Conservation (phyloP, 2,797 vertebrate species). For the Dendrocincla tyrannina region DNA sequence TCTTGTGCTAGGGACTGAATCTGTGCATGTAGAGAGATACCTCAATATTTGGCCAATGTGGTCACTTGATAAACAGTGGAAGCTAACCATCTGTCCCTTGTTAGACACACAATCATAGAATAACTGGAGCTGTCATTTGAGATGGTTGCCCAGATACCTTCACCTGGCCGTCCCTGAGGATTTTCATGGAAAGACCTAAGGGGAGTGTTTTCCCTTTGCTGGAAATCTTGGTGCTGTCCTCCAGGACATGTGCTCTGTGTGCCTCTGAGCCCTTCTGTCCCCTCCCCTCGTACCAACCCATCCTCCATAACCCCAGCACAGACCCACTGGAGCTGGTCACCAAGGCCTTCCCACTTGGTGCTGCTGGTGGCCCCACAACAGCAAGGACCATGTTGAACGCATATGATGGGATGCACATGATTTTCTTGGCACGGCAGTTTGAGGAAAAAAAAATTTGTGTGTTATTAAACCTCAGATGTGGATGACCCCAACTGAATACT, state of each 20-base stretch:
- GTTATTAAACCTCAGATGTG: not conserved
- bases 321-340: not conserved
- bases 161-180: not conserved
- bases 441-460: not conserved
- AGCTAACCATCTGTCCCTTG: not conserved
- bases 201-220: not conserved
- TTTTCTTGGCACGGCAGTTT: not conserved
- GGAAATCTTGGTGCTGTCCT: not conserved
- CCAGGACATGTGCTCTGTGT: rapidly evolving
- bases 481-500: not conserved
- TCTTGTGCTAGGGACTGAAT: not conserved
- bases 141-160: not conserved
- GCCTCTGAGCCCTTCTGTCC: not conserved
- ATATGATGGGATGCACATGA: not conserved
- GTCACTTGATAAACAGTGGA: not conserved
- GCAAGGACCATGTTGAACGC: not conserved
- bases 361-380: not conserved
- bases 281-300: not conserved
- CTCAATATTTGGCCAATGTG: not conserved
- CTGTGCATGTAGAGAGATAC: not conserved
- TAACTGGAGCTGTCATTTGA: not conserved
- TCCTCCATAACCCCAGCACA: not conserved
- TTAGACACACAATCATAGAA: not conserved
- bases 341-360: not conserved
- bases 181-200: not conserved